Conservation (phyloP, 2,113 vertebrate species). For the Todiramphus saurophagus region DNA sequence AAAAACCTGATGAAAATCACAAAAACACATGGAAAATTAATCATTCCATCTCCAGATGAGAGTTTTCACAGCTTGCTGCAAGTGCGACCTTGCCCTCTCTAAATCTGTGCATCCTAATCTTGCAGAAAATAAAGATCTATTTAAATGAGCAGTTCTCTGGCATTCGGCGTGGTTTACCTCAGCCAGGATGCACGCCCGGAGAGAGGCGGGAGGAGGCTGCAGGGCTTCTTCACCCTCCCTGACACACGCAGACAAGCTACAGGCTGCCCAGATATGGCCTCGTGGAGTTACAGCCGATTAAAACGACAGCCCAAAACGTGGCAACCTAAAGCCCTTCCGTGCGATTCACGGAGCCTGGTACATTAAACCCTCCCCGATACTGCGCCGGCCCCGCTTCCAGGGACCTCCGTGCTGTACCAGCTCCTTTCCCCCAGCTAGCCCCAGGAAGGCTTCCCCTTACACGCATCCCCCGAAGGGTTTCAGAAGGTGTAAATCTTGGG, state of each 20-base stretch:
- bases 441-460: no score
- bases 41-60: neutral
- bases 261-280: fast-evolving
- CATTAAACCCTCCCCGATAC: neutral
- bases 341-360: neutral
- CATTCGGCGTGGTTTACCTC: fast-evolving
- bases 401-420: neutral
- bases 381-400: neutral
- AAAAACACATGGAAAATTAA: neutral
- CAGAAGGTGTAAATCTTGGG: neutral
- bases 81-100: neutral
- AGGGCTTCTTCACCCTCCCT: neutral
- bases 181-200: fast-evolving
- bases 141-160: neutral
- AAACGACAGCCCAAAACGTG: neutral
- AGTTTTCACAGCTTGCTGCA: neutral
- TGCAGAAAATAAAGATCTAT: neutral
- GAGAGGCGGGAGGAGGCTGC: neutral
- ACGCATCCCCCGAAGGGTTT: neutral
- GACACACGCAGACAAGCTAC: neutral
- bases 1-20: neutral
- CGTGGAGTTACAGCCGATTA: neutral
- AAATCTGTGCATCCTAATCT: neutral
- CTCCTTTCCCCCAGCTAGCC: neutral
- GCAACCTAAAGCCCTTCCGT: neutral